Evolutionary conservation across 1,140 invertebrate genomes (phyloP), one percentile per base, ranked within the genome.

Genomic region (Panonychus citri): DNA sequence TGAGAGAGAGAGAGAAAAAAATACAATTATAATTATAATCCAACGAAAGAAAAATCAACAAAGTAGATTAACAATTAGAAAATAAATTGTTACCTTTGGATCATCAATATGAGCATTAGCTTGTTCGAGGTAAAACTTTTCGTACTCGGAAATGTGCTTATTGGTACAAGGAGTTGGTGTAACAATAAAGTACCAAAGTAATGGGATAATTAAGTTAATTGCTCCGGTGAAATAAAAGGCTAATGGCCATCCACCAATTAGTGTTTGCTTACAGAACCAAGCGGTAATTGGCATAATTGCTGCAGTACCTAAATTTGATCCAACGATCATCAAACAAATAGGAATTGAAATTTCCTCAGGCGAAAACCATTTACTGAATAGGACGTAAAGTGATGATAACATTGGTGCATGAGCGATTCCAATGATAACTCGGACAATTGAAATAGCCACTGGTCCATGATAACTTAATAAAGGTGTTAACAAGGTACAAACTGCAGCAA

Each of bases 91-190:
- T 34, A 34, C 30, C 30, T 34, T 34, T 7, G 12, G 5, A 7
- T 34, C 5, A 12, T 12, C 30, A 12, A 34, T 10, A 19, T 24
- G n/a, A 19, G 43, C 5, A 19, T 46, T 46, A n/a, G n/a, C 43
- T 3, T 46, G n/a, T n/a, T n/a, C 43, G 8, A 46, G 10, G n/a
- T 46, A 19, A 10, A 13, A n/a, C 21, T 46, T 46, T n/a, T 46
- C 43, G n/a, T 46, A 46, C 7, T 46, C 43, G 8, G n/a, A 21
- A 3, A 46, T 24, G 21, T 21, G 19, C 19, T 24, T n/a, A 19
- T 24, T 15, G 21, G n/a, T 24, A 2, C 21, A 24, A 46, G 72
- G 30, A 19, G 50, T 26, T 30, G 26, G 3, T n/a, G 7, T 37
- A 5, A 37, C 13, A 30, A 26, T 21, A 12, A 52, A n/a, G 12